Percentiles rank a stretch among this genome's conserved stretches.
These are phyloP conservation scores for Spialia ferax DNA, from an alignment of 2,888 invertebrate genomes.

Conservation along the genomic window DNA sequence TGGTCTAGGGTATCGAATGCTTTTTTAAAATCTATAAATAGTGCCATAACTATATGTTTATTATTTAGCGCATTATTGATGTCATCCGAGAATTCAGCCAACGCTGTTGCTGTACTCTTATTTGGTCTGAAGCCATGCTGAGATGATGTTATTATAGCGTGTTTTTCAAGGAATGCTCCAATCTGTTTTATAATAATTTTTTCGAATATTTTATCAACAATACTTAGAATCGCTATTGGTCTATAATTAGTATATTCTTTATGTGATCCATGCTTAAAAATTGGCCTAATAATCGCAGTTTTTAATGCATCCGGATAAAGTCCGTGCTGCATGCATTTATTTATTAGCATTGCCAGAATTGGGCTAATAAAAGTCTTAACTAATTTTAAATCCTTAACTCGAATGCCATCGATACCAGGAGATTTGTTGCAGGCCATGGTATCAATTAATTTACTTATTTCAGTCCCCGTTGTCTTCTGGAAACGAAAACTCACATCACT, in stretches of 20 bases:
- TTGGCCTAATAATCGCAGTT: constrained; percentile 36
- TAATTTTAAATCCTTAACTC: constrained; percentile 35
- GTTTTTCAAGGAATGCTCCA: constrained; percentile 21
- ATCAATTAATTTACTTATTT: constrained; percentile 16
- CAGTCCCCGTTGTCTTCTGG: background rate
- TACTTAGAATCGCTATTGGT: constrained; percentile 40
- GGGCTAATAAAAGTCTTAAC: constrained; percentile 29
- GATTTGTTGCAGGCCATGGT: constrained; percentile 32
- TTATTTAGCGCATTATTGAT: constrained; percentile 39
- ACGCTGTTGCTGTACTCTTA: constrained; percentile 40
- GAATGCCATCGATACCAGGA: constrained; percentile 35
- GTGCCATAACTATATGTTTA: constrained; percentile 34
- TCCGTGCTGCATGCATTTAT: constrained; percentile 13
- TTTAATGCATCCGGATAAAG: constrained; percentile 33
- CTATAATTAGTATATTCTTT: constrained; percentile 40
- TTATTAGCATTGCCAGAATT: constrained; percentile 30
- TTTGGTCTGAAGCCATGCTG: constrained; percentile 41
- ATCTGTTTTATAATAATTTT: constrained; percentile 30
- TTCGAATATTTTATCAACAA: constrained; percentile 39
- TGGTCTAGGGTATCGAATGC: constrained; percentile 45
- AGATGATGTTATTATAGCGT: constrained; percentile 23
- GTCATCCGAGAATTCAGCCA: constrained; percentile 40
- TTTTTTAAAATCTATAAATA: constrained; percentile 45
- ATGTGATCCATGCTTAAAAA: constrained; percentile 40
- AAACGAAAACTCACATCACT: constrained; percentile 8